phyloP scores from a whole-genome alignment of 2,113 vertebrate species.

The Bostrychus sinensis region DNA sequence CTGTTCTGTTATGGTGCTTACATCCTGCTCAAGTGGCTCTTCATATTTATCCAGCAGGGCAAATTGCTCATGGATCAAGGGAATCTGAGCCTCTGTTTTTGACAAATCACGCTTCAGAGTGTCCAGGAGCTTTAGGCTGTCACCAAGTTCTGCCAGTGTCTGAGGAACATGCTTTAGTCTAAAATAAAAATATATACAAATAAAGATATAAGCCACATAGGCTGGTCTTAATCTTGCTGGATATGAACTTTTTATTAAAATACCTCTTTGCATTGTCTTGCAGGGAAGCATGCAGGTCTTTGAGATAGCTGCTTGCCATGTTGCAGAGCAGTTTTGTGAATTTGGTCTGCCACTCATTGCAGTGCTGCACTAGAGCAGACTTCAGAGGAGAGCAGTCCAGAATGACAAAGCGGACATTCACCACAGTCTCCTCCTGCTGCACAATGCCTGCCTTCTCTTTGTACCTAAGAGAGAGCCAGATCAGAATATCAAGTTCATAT shows the following conservation, averaged over 20 bases:
- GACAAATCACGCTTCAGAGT: conserved; percentile 78
- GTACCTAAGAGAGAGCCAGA: conserved; percentile 41
- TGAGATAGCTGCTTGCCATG: conserved; percentile 37
- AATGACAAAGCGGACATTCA: conserved; percentile 50
- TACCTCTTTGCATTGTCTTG: conserved; percentile 51
- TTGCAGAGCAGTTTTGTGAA: conserved; percentile 58
- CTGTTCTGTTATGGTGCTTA: conserved; percentile 59
- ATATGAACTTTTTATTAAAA: neutral
- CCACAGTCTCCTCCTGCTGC: conserved; percentile 55
- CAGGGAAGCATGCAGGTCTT: conserved; percentile 47
- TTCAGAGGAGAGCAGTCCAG: conserved; percentile 67
- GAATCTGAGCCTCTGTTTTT: conserved; percentile 81
- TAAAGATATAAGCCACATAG: neutral
- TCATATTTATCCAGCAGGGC: conserved; percentile 88
- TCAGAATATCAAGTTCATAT: neutral
- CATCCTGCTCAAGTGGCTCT: conserved; percentile 77
- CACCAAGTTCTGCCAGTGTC: conserved; percentile 80
- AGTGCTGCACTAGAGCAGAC: conserved; percentile 61
- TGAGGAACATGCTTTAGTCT: conserved; percentile 81
- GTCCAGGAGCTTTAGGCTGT: conserved; percentile 81
- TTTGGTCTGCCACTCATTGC: conserved; percentile 64
- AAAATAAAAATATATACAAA: conserved; percentile 38
- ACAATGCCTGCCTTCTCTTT: conserved; percentile 54
- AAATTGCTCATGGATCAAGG: conserved; percentile 88
- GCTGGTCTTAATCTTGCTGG: too few relatives aligned